Conservation (phyloP, 2,888 invertebrate species). For the Xestia xanthographa region DNA sequence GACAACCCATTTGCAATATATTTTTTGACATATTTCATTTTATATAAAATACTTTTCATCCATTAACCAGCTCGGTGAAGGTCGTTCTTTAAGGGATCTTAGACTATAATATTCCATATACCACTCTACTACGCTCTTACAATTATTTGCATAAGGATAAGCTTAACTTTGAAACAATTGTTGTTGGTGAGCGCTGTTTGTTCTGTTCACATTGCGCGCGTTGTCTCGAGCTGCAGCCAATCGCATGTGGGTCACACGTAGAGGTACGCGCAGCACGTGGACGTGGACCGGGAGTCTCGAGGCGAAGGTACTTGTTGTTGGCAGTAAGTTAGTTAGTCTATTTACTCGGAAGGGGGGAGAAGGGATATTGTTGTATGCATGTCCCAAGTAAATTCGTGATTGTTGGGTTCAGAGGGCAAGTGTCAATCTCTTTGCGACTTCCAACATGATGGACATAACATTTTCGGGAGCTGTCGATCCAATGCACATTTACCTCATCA, state of each 20-base stretch:
- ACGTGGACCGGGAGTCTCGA: neutral
- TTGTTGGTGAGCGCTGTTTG: neutral
- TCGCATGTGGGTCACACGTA: neutral
- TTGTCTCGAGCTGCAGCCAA: constrained; percentile 15
- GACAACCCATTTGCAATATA: too few relatives aligned
- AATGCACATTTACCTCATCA: neutral
- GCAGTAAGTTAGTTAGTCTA: neutral
- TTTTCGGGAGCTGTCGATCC: neutral
- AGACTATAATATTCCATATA: neutral
- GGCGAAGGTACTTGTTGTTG: constrained; percentile 19
- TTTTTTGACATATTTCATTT: too few relatives aligned
- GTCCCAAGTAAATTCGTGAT: neutral
- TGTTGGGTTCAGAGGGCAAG: neutral
- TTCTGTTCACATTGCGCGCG: neutral
- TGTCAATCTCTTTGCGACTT: neutral
- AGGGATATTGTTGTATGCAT: neutral
- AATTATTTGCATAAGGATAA: neutral
- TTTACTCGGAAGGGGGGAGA: neutral
- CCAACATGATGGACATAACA: neutral
- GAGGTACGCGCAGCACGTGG: constrained; percentile 4
- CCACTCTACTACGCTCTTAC: neutral
- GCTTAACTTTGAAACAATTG: neutral
- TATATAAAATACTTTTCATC: too few relatives aligned
- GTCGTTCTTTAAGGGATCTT: too few relatives aligned
- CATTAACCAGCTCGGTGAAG: too few relatives aligned